Evolutionary conservation across 2,113 vertebrate genomes (phyloP).

Genomic region (Tachuris rubrigastra): DNA sequence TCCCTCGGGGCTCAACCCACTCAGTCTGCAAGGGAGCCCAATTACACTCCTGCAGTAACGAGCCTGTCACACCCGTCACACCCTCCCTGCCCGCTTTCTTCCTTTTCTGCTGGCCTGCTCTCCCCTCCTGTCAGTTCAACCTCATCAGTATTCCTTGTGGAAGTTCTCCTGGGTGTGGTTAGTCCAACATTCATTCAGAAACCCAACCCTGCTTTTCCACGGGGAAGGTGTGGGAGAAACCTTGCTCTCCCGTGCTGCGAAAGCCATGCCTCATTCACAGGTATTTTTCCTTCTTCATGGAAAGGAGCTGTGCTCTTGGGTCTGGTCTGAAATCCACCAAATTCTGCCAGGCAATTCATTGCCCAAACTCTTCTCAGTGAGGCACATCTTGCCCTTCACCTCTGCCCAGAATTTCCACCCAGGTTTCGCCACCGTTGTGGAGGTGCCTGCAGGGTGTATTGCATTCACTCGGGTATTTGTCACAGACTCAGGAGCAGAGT

Average conservation of each 20-base stretch:
- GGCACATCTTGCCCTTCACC: background rate
- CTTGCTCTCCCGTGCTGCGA: background rate
- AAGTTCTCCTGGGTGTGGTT: background rate
- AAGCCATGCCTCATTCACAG: background rate
- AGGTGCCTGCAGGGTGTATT: background rate
- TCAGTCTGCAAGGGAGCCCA: constrained; percentile 15
- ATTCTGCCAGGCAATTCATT: background rate
- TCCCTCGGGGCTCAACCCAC: constrained; percentile 35
- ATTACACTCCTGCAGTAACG: background rate
- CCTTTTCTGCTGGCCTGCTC: background rate
- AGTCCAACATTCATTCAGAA: background rate
- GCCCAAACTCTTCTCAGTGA: background rate
- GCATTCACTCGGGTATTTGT: background rate
- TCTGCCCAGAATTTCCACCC: background rate
- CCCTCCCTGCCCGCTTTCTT: background rate
- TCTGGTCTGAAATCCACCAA: background rate
- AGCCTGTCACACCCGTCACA: background rate
- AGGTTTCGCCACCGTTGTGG: background rate
- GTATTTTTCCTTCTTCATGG: background rate
- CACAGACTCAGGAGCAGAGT: background rate
- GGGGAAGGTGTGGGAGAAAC: background rate
- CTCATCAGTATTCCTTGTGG: background rate
- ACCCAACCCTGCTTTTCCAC: background rate
- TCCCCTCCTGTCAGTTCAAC: background rate
- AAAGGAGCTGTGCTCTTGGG: background rate